Base-by-base conservation (phyloP, 2,888 invertebrate species). In the Drosophila peninsularis region DNA sequence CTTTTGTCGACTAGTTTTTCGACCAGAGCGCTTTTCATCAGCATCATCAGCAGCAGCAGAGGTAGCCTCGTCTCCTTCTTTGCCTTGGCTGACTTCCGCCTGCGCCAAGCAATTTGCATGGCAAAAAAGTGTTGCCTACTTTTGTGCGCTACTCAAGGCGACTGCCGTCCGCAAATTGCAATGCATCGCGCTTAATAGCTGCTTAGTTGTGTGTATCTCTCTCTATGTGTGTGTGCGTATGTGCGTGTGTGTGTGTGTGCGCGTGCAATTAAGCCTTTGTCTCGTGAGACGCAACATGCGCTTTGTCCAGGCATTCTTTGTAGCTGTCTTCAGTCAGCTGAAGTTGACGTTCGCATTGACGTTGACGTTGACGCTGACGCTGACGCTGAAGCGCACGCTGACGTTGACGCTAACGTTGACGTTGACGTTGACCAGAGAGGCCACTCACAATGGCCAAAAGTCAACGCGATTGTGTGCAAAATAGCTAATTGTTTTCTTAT, bases 231-330 rank as follows among this genome's bases (percentile, higher is more conserved):
- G 30, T 30, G 30, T 30, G 7, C 7, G 7, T 30, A 7, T 30
- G 36, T 24, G 41, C 53, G 60, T 57, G 54, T 55, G 54, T 42
- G 52, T 60, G 50, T 68, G 47, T 61, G 61, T 58, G 53, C 39
- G 67, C 39, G 57, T 54, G 85, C 73, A 88, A 88, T 85, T 83
- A 83, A 75, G 80, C 70, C 65, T 77, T 83, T 83, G 83, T 88
- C 80, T 85, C 45, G 13, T 13, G 37, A 53, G 52, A 61, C 50
- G 32, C 45, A 66, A 66, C 24, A 63, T 62, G 58, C 68, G 66
- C 77, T 56, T 76, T 70, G 62, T 69, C 55, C 60, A 37, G 24
- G 19, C 57, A 50, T 64, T 24, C 58, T 74, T 62, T 71, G 68
- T 55, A 49, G 17, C 62, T 60, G 41, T 41, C 49, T 45, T 60